phyloP scores from a whole-genome alignment of 2,113 vertebrate species.

The Hippopotamus amphibius region DNA sequence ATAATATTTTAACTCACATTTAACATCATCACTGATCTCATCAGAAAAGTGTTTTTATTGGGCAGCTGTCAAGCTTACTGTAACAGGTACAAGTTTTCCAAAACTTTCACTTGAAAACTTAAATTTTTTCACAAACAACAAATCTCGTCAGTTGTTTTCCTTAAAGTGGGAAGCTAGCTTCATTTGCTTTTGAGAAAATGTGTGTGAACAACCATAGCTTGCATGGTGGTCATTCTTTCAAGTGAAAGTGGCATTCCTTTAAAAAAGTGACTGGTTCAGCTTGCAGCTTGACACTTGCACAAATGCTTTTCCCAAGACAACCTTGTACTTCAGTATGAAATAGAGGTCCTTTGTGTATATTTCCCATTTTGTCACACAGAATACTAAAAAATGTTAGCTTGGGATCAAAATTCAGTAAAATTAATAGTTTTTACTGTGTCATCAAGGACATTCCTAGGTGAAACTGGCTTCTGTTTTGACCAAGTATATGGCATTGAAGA shows the following conservation, averaged over 20 bases:
- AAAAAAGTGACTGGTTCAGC: conserved; percentile 62
- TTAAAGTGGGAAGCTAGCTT: conserved; percentile 66
- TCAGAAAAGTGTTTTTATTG: conserved; percentile 40
- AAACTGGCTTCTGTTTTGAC: neutral
- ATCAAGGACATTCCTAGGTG: conserved; percentile 32
- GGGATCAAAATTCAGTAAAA: conserved; percentile 31
- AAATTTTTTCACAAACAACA: conserved; percentile 64
- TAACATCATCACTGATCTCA: conserved; percentile 36
- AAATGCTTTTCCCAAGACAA: neutral
- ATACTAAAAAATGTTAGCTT: conserved; percentile 30
- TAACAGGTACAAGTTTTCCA: conserved; percentile 37
- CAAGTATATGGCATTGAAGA: neutral
- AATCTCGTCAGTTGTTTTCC: conserved; percentile 64
- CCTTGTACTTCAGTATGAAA: neutral
- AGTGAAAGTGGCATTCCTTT: conserved; percentile 67
- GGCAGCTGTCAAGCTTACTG: conserved; percentile 50
- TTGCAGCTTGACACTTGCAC: neutral
- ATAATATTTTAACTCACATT: conserved; percentile 12
- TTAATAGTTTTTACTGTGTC: neutral
- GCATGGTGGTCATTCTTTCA: conserved; percentile 65
- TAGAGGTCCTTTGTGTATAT: conserved; percentile 24
- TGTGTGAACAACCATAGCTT: conserved; percentile 61
- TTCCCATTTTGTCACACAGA: conserved; percentile 45
- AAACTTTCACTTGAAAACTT: conserved; percentile 69
- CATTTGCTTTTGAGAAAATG: conserved; percentile 69